Conservation (phyloP, 2,797 vertebrate genomes). For the Premnoplex brunnescens region DNA sequence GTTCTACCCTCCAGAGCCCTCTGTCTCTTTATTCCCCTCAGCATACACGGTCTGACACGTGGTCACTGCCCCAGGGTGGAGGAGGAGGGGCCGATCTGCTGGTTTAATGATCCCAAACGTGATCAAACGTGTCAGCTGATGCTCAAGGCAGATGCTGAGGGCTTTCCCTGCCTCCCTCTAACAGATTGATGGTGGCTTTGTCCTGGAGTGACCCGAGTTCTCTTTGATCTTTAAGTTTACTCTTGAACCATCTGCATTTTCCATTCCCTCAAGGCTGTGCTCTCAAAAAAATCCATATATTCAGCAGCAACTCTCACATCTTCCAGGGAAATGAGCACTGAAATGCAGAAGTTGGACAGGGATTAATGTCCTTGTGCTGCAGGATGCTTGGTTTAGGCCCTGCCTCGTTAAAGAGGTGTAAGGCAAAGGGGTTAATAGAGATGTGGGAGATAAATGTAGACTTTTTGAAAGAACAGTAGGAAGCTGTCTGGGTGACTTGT, state of each 20-base stretch:
- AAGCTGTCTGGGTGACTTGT: neutral
- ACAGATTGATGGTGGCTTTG: neutral
- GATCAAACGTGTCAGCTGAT: neutral
- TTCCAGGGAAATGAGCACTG: neutral
- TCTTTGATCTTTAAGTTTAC: constrained; percentile 1
- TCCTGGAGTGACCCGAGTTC: constrained; percentile 25
- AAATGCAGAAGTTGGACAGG: neutral
- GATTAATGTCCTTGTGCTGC: neutral
- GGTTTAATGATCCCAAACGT: rapidly evolving
- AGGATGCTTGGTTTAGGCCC: neutral
- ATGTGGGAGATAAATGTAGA: neutral
- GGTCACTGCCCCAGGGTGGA: rapidly evolving
- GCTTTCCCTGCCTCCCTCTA: neutral
- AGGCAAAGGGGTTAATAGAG: neutral
- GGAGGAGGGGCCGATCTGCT: neutral
- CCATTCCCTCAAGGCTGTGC: neutral
- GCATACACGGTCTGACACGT: neutral
- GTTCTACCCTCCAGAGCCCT: constrained; percentile 23
- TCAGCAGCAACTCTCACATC: neutral
- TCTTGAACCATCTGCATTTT: constrained; percentile 15
- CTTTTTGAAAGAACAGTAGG: neutral
- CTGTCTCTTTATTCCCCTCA: neutral
- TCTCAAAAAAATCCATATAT: neutral
- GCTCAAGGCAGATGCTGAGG: constrained; percentile 5
- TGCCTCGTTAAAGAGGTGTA: neutral